These are phyloP conservation scores for Ornithoptera alexandrae DNA, from an alignment of 2,888 invertebrate species.

Conservation along the genomic window DNA sequence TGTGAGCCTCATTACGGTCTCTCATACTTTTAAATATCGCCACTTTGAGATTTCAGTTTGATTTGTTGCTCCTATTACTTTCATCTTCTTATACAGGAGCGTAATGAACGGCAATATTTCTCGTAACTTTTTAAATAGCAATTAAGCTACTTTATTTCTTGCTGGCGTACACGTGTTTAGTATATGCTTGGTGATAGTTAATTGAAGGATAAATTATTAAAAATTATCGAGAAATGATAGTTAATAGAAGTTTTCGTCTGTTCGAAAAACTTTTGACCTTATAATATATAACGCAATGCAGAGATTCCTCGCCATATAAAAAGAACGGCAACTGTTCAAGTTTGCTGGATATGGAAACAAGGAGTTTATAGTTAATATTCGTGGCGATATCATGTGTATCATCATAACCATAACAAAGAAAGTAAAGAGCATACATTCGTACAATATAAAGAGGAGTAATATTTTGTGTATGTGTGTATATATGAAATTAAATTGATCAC, in stretches of 20 bases:
- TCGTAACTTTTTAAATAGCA: neutral
- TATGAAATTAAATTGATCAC: neutral
- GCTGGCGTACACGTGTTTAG: neutral
- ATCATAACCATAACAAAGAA: neutral
- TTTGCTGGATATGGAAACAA: neutral
- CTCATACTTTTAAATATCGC: conserved; percentile 30
- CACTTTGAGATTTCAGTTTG: conserved; percentile 34
- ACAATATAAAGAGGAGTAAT: neutral
- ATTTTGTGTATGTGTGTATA: neutral
- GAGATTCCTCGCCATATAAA: neutral
- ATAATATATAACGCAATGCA: neutral
- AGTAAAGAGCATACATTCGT: too few species aligned
- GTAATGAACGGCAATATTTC: neutral
- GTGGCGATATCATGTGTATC: neutral
- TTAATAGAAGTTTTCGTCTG: too few species aligned
- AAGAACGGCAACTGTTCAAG: neutral
- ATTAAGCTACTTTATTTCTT: neutral
- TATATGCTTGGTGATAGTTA: neutral
- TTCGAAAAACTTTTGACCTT: neutral
- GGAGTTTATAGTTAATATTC: neutral
- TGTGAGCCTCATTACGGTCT: conserved; percentile 52
- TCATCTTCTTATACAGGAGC: neutral
- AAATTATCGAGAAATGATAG: neutral
- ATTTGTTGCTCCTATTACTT: conserved; percentile 4
- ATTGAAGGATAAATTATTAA: neutral